Evolutionary conservation across 2,888 invertebrate species (phyloP), one percentile per base, ranked within the genome.

Genomic region (Morpho deidamia): DNA sequence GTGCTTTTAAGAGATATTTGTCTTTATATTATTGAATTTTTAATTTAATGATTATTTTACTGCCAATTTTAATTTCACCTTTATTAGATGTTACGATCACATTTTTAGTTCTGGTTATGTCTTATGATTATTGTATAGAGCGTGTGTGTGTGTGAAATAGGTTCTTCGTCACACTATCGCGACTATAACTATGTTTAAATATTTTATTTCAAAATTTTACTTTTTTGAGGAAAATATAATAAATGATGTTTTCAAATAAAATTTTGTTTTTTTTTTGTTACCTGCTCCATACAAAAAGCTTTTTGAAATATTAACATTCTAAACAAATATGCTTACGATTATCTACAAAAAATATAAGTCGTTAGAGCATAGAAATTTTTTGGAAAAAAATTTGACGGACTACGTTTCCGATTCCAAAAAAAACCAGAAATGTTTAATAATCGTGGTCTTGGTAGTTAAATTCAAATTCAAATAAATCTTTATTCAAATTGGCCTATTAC

Each of bases 141-240:
- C 71, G 74, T 70, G 67, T 59, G 58, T 62, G 66, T 66, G 66
- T 64, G 71, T 63, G 74, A 69, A 74, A 62, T 57, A 63, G 66
- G 64, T 56, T 55, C 47, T 58, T 58, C 56, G 70, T 74, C 80
- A 76, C 83, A 75, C 74, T 72, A 67, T 70, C 81, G 85, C 84
- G 83, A 83, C 80, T 80, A 81, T 81, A 59, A 81, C 76, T 87
- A 81, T 77, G 82, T 83, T 87, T 82, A 84, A 79, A 81, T 86
- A 86, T 86, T 85, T 88, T 86, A 84, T 86, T 89, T 87, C 81
- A 75, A 85, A 87, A 86, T 83, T 86, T 87, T 86, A 84, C 83
- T 85, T 89, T 87, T 87, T 88, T 84, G 86, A 88, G 74, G 87
- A 86, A 82, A 62, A 63, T 88, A 88, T 87, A 88, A 89, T 88